Evolutionary conservation across 2,797 vertebrate species (phyloP).

Genomic region (Hydrophis major): DNA sequence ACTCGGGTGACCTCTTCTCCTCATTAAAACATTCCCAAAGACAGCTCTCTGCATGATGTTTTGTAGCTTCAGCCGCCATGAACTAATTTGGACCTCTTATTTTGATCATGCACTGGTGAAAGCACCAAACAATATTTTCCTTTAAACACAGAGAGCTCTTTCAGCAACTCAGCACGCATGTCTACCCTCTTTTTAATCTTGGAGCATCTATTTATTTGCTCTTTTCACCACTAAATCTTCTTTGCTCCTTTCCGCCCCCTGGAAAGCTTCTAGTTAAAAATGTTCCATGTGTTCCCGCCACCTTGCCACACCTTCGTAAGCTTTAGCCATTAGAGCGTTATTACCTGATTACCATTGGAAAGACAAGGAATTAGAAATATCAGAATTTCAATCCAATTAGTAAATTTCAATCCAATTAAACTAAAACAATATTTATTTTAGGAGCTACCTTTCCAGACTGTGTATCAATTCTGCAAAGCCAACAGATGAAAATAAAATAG

Average conservation of each 20-base stretch:
- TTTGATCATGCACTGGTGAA: constrained; percentile 88
- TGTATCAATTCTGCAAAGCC: constrained; percentile 60
- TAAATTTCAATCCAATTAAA: constrained; percentile 78
- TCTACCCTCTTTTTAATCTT: constrained; percentile 91
- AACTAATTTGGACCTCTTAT: constrained; percentile 88
- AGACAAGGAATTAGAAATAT: constrained; percentile 68
- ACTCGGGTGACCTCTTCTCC: constrained; percentile 86
- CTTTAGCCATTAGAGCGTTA: constrained; percentile 84
- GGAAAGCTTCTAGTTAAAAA: constrained; percentile 82
- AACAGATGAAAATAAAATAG: constrained; percentile 62
- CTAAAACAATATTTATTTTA: constrained; percentile 76
- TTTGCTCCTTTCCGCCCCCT: constrained; percentile 83
- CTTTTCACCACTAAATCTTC: constrained; percentile 90
- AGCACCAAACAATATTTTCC: constrained; percentile 86
- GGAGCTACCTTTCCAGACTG: constrained; percentile 61
- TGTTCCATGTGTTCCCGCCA: constrained; percentile 64
- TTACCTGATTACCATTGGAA: constrained; percentile 76
- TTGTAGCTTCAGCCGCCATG: constrained; percentile 88
- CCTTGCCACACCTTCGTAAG: constrained; percentile 73
- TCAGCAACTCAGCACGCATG: constrained; percentile 85
- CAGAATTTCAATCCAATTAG: constrained; percentile 70
- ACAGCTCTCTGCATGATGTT: constrained; percentile 89
- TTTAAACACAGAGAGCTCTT: constrained; percentile 84
- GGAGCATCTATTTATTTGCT: constrained; percentile 96
- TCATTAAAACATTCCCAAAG: constrained; percentile 98